These are phyloP conservation scores for Pristionchus japonicus DNA, from an alignment of 2,888 invertebrate species.

Conservation along the genomic window DNA sequence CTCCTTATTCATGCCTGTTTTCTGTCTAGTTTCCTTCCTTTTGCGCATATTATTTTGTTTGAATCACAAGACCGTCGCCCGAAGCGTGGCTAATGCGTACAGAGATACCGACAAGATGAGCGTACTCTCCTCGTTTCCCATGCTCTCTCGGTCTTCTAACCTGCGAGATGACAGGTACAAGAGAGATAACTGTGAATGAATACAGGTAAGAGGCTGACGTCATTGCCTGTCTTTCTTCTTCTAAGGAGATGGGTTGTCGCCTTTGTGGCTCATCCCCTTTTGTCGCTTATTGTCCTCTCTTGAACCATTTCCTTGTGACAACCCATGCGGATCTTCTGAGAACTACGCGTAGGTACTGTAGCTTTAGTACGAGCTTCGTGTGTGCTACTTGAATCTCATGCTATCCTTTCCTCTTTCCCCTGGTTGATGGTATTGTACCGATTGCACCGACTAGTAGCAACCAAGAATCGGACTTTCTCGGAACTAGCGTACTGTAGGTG, in stretches of 20 bases:
- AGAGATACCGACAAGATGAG: neutral
- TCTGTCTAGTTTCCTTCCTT: neutral
- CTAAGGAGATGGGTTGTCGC: neutral
- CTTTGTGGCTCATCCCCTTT: constrained; percentile 19
- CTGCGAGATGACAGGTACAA: neutral
- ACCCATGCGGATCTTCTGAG: neutral
- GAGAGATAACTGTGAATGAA: neutral
- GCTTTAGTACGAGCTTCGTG: no score
- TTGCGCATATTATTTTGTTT: neutral
- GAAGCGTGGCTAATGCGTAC: neutral
- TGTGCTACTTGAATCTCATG: no score
- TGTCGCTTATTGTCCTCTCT: neutral
- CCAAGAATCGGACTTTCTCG: no score
- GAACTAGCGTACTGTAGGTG: no score
- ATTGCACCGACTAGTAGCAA: no score
- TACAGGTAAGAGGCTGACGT: neutral
- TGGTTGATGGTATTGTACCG: no score
- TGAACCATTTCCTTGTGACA: no score
- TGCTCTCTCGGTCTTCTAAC: neutral
- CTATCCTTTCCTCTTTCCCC: no score
- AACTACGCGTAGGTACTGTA: neutral
- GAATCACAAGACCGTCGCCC: no score
- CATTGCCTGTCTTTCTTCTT: neutral
- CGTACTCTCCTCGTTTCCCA: neutral
- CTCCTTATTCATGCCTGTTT: neutral